These are phyloP conservation scores for Pygoscelis antarcticus DNA, from an alignment of 2,113 vertebrate genomes.

Conservation along the genomic window DNA sequence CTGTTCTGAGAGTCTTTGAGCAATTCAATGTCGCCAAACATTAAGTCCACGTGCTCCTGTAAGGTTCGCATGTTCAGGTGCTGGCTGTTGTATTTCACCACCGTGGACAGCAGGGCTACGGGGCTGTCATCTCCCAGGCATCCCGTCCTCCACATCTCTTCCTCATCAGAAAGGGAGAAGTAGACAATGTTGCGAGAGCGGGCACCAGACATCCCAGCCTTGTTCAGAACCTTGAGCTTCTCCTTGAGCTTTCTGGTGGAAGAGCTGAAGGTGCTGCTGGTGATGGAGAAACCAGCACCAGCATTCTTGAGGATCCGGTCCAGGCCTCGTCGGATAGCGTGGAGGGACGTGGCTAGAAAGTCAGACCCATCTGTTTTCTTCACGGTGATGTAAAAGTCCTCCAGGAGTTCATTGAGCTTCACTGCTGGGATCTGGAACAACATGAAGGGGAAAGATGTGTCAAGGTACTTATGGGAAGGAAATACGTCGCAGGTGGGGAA, in stretches of 20 bases:
- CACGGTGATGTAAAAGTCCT: conserved; percentile 59
- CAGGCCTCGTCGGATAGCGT: conserved; percentile 26
- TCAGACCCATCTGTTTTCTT: conserved; percentile 68
- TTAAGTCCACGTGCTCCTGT: conserved; percentile 49
- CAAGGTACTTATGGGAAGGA: background rate
- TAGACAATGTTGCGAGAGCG: conserved; percentile 36
- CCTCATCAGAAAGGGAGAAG: conserved; percentile 57
- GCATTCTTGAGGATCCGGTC: conserved; percentile 65
- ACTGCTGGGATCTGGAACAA: conserved; percentile 66
- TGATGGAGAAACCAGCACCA: conserved; percentile 60
- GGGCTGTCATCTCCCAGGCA: conserved; percentile 59
- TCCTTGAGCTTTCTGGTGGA: conserved; percentile 71
- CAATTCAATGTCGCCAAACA: conserved; percentile 52
- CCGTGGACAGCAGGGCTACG: background rate
- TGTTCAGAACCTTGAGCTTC: conserved; percentile 64
- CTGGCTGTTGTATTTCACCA: conserved; percentile 72
- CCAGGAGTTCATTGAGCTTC: conserved; percentile 62
- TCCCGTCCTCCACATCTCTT: conserved; percentile 59
- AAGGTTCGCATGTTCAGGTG: conserved; percentile 63
- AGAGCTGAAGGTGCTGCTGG: conserved; percentile 67
- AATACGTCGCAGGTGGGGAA: rapidly evolving
- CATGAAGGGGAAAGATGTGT: conserved; percentile 2
- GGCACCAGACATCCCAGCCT: conserved; percentile 55
- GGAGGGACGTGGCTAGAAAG: conserved; percentile 63
- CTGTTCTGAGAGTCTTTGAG: conserved; percentile 63